Evolutionary conservation across 2,113 vertebrate genomes (phyloP), one percentile per base, ranked within the genome.

Genomic region (Gymnogyps californianus): DNA sequence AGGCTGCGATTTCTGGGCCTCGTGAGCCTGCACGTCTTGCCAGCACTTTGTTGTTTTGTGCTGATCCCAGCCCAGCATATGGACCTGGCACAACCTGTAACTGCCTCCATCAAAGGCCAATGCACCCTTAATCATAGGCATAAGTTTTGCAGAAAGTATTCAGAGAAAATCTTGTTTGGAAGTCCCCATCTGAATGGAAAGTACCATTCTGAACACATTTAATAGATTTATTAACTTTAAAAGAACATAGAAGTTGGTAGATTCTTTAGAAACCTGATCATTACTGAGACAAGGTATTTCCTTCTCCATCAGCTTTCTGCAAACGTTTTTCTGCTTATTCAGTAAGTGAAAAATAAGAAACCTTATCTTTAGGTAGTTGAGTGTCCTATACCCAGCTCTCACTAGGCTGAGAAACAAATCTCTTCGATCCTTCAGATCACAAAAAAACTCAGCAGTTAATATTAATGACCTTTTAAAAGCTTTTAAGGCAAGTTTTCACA

Each of bases 401-500:
- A 58, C 5, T 3, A 31, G 44, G 57, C 66, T 90, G 83, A 84
- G 52, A 97, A 95, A 52, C 7, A 59, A 70, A 83, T 34, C 38
- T 61, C 58, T 82, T 90, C 2, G 1, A 17, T 61, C 29, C 40
- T 89, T 65, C 36, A 79, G 42, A 57, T 44, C 44, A 78, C 49
- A 47, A 74, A 84, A 69, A 32, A 9, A 0, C 26, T 74, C 77
- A 94, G 81, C 69, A 72, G 49, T 93, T 95, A 79, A 38, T 66
- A 78, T 47, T 54, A 77, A 77, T 69, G 44, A 44, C 42, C 75
- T 88, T 80, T 76, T 51, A 26, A 57, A 91, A 94, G 47, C 25
- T 93, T 89, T 91, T 62, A 91, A 46, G 89, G 46, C 54, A 96
- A 65, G 16, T 89, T 94, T 88, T 90, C 71, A 61, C 32, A 93